Evolutionary conservation across 2,113 vertebrate species (phyloP), one percentile per base, ranked within the genome.

Genomic region (Irena cyanogastra): DNA sequence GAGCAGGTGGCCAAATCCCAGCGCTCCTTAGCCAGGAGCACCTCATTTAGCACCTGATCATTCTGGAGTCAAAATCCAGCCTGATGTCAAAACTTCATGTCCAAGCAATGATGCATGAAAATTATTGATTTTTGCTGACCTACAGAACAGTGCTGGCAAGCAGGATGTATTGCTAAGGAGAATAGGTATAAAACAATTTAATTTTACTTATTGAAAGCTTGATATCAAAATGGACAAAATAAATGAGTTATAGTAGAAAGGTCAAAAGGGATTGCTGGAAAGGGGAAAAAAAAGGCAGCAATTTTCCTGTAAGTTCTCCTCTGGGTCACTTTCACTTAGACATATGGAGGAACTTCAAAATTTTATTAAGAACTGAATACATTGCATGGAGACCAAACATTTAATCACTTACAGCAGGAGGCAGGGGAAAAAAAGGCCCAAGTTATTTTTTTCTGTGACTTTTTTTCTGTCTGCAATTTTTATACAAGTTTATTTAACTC

Each of bases 321-420:
- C 71, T 88, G 64, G 81, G 86, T 93, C 72, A 86, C 76, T 95
- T 93, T 92, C 72, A 75, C 49, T 84, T 68, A 85, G 79, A 89
- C 56, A 88, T 56, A 56, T 47, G 35, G 39, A 93, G 44, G 47
- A 75, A 39, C 39, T 86, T 88, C 7, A 83, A 75, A 83, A 88
- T 92, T 89, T 83, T 92, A 83, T 95, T 90, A 70, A 66, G 44
- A 93, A 49, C 13, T 0, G 3, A 89, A 59, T 56, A 87, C 16
- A 37, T 84, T 69, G 65, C 24, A 7, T 90, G 28, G 64, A 95
- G 87, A 95, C 64, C 84, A 89, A 97, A 92, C 41, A 60, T 80
- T 89, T 90, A 86, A 93, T 86, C 71, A 68, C 37, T 89, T 89
- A 75, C 68, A 90, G 60, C 42, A 90, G 79, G 56, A 88, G 85